Percentiles rank a stretch among this genome's conserved stretches.
Evolutionary conservation across 1,140 invertebrate species (phyloP).

Genomic region (Zaprionus ornatus): DNA sequence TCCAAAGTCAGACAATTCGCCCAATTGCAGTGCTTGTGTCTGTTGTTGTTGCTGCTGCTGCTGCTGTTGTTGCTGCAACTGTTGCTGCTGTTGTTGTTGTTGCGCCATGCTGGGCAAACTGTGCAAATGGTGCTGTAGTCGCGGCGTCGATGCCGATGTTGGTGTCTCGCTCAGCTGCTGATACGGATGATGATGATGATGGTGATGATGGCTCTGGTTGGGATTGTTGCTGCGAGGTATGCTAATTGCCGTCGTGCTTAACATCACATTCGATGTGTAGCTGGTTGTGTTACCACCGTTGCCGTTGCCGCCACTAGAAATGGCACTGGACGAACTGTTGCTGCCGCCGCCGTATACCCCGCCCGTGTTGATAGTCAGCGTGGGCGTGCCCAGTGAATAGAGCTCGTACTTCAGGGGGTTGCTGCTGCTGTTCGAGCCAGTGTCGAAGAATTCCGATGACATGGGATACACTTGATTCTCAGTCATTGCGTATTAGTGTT

Average conservation of each 20-base stretch:
- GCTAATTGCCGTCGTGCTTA: constrained; percentile 78
- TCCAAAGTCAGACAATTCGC: constrained; percentile 72
- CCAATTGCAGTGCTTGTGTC: constrained; percentile 50
- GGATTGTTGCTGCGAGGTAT: constrained; percentile 82
- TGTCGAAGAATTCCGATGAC: constrained; percentile 83
- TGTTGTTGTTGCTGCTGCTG: constrained; percentile 55
- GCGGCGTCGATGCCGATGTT: constrained; percentile 42
- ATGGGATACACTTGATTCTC: constrained; percentile 82
- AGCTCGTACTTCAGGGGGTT: constrained; percentile 79
- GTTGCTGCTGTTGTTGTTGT: constrained; percentile 59
- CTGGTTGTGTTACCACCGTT: constrained; percentile 42
- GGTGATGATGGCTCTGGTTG: constrained; percentile 71
- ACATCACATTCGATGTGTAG: constrained; percentile 77
- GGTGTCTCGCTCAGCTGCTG: constrained; percentile 53
- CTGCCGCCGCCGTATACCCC: constrained; percentile 30
- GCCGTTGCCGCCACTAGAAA: constrained; percentile 29
- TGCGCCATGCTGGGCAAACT: constrained; percentile 67
- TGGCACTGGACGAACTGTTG: constrained; percentile 38
- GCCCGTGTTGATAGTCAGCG: constrained; percentile 66
- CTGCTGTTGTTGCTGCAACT: constrained; percentile 54
- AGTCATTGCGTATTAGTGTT: constrained; percentile 63
- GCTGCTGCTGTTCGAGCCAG: constrained; percentile 80
- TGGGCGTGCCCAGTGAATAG: constrained; percentile 69
- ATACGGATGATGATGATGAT: constrained; percentile 63
- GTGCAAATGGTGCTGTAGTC: constrained; percentile 63